These are phyloP conservation scores for Drosophila nigrodunni DNA, from an alignment of 1,140 invertebrate genomes.

Conservation along the genomic window DNA sequence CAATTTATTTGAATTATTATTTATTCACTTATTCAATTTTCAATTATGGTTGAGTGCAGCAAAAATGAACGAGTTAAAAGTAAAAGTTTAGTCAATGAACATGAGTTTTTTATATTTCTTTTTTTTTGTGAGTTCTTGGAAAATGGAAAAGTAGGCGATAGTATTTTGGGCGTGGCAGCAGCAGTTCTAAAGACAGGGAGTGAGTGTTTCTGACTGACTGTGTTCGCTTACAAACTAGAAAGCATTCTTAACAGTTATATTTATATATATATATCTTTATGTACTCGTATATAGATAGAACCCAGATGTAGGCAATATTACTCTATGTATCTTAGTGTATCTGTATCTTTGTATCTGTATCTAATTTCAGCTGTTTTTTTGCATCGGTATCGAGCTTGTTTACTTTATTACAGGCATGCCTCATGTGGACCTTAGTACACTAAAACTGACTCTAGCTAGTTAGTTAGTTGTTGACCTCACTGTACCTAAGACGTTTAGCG, in stretches of 20 bases:
- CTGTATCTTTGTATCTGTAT: conserved; percentile 34
- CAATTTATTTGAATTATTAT: conserved; percentile 61
- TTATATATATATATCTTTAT: conserved; percentile 17
- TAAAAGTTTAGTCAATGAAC: conserved; percentile 11
- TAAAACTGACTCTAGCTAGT: conserved; percentile 34
- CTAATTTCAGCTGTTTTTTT: conserved; percentile 61
- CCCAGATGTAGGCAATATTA: conserved; percentile 14
- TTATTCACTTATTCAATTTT: conserved; percentile 29
- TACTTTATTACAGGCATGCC: conserved; percentile 69
- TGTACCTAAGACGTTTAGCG: conserved; percentile 76
- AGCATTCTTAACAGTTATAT: conserved; percentile 57
- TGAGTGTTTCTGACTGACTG: conserved; percentile 10
- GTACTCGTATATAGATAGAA: conserved; percentile 20
- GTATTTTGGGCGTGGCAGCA: conserved; percentile 39
- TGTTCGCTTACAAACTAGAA: conserved; percentile 60
- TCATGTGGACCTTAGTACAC: conserved; percentile 50
- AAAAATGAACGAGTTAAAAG: conserved; percentile 49
- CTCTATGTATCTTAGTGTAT: conserved; percentile 39
- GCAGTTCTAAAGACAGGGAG: conserved; percentile 27
- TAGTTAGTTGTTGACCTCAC: conserved; percentile 51
- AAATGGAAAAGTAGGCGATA: conserved; percentile 44
- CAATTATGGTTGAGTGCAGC: conserved; percentile 44
- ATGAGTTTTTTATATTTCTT: not conserved
- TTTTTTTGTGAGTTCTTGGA: not conserved
- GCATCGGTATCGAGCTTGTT: conserved; percentile 14